These are phyloP conservation scores for Adrianichthys oophorus DNA, from an alignment of 2,797 vertebrate species.

Conservation along the genomic window DNA sequence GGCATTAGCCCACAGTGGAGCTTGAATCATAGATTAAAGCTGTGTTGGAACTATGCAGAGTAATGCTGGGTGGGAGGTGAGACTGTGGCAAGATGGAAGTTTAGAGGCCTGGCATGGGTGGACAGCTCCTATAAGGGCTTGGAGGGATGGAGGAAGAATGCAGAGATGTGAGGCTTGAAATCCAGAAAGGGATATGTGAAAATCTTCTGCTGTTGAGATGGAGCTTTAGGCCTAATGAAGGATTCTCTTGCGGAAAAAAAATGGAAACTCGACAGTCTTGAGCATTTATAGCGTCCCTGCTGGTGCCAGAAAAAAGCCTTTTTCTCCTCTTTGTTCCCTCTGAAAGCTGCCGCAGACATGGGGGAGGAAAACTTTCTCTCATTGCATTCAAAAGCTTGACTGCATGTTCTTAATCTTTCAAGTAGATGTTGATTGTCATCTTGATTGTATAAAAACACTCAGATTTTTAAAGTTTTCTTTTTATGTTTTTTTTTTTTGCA, in stretches of 20 bases:
- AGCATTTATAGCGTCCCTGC: constrained; percentile 50
- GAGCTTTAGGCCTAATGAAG: constrained; percentile 68
- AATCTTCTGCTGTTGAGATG: constrained; percentile 60
- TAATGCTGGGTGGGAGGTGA: constrained; percentile 67
- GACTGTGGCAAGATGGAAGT: constrained; percentile 54
- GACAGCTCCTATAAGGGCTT: constrained; percentile 64
- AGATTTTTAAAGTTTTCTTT: neutral
- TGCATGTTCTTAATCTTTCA: constrained; percentile 41
- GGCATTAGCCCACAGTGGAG: constrained; percentile 75
- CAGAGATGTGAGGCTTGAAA: constrained; percentile 62
- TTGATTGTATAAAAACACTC: constrained; percentile 13
- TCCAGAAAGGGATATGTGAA: constrained; percentile 61
- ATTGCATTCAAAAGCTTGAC: constrained; percentile 25
- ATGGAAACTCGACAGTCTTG: constrained; percentile 45
- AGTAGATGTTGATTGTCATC: constrained; percentile 13
- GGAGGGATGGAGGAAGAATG: constrained; percentile 60
- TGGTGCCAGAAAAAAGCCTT: constrained; percentile 46
- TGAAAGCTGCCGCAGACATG: constrained; percentile 37
- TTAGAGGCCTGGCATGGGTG: constrained; percentile 53
- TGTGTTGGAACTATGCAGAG: constrained; percentile 55
- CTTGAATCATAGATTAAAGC: constrained; percentile 68
- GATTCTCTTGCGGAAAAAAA: constrained; percentile 62
- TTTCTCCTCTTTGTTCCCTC: constrained; percentile 41
- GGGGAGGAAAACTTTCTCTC: constrained; percentile 39
- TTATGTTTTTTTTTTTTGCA: too few relatives aligned